These are phyloP conservation scores for Psittacula derbiana DNA, from an alignment of 2,797 vertebrate genomes.

Conservation along the genomic window DNA sequence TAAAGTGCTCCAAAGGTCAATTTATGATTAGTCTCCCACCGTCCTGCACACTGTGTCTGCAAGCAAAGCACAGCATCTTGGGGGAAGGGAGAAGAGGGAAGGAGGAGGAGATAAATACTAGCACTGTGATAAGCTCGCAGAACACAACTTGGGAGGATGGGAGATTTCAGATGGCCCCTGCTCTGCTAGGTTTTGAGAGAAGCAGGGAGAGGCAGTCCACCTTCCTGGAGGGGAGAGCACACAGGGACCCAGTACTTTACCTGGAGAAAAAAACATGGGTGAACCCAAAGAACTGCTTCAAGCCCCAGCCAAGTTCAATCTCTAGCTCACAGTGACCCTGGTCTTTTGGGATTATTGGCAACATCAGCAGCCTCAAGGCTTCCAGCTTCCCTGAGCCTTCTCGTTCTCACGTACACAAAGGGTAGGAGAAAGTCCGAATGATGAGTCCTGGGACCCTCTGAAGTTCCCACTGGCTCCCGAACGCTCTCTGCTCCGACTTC, in stretches of 20 bases:
- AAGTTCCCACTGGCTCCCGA: background rate
- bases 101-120: slow-evolving; percentile 1
- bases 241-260: background rate
- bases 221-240: background rate
- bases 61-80: background rate
- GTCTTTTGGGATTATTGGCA: background rate
- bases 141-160: background rate
- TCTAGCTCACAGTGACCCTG: background rate
- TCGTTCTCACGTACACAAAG: background rate
- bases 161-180: background rate
- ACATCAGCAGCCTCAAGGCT: background rate
- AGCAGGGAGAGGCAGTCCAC: background rate
- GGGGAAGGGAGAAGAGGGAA: background rate
- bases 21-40: background rate
- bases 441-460: background rate
- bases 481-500: background rate
- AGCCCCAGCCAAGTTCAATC: background rate
- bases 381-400: background rate
- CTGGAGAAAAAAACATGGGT: background rate
- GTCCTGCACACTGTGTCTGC: background rate
- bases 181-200: background rate
- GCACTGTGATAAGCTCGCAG: background rate
- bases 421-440: background rate
- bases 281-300: background rate
- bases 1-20: slow-evolving; percentile 54